phyloP scores from a whole-genome alignment of 2,113 vertebrate species.

The Castor canadensis region DNA sequence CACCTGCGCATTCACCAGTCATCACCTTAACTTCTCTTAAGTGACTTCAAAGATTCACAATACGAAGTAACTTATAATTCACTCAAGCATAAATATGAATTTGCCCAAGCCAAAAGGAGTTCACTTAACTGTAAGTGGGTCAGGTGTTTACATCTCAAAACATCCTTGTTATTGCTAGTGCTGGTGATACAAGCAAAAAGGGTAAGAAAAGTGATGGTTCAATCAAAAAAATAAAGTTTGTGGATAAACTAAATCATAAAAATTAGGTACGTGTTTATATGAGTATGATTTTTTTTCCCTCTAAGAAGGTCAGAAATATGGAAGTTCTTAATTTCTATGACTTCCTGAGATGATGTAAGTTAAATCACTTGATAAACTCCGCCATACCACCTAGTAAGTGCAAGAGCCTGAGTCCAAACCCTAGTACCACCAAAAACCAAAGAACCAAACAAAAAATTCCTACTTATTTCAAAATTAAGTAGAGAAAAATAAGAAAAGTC shows the following conservation, averaged over 20 bases:
- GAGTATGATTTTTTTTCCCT: neutral
- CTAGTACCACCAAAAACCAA: too few species aligned
- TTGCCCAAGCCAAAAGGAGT: neutral
- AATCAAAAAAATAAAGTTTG: neutral
- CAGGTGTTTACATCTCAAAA: neutral
- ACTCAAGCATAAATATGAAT: neutral
- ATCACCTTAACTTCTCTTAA: neutral
- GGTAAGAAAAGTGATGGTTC: neutral
- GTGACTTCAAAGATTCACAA: neutral
- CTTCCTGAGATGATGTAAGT: neutral
- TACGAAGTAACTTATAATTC: neutral
- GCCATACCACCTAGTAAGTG: neutral
- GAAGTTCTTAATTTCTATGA: neutral
- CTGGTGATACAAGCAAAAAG: neutral
- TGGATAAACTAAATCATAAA: neutral
- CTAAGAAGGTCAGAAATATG: neutral
- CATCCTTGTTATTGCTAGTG: neutral
- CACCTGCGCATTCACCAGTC: neutral
- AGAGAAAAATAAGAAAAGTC: neutral
- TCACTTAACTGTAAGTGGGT: neutral
- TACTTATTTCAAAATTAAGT: slow-evolving; percentile 23
- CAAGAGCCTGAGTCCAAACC: too few species aligned
- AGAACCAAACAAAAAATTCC: too few species aligned
- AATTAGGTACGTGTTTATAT: neutral
- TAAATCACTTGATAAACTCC: neutral